Evolutionary conservation across 2,797 vertebrate species (phyloP).

Genomic region (Acridotheres tristis): DNA sequence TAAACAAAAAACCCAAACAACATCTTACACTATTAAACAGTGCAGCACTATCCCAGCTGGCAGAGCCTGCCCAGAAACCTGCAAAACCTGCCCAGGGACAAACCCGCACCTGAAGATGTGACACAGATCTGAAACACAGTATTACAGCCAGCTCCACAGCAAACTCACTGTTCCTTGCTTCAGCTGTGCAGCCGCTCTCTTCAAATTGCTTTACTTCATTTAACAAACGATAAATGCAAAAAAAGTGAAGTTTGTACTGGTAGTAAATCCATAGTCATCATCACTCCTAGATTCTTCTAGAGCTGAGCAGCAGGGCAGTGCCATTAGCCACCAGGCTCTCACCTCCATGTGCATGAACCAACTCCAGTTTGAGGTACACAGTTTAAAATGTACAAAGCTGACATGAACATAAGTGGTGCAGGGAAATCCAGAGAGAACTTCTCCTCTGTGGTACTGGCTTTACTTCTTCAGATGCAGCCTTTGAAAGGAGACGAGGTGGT

Average conservation of each 20-base stretch:
- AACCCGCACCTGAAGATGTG: not conserved
- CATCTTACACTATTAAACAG: not conserved
- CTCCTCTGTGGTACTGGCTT: fast-evolving
- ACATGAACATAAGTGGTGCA: fast-evolving
- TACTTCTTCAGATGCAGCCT: not conserved
- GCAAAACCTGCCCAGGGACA: not conserved
- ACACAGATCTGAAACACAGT: fast-evolving
- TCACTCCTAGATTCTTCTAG: not conserved
- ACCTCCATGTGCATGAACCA: not conserved
- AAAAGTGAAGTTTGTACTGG: fast-evolving
- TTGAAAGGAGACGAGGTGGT: not conserved
- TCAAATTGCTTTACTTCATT: not conserved
- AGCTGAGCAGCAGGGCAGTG: not conserved
- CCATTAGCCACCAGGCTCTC: not conserved
- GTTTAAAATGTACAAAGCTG: not conserved
- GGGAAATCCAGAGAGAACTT: not conserved
- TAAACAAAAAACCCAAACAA: not conserved
- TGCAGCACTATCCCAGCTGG: not conserved
- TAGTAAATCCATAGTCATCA: fast-evolving
- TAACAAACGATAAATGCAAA: not conserved
- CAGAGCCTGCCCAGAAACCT: not conserved
- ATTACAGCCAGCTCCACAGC: not conserved
- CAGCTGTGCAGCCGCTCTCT: fast-evolving
- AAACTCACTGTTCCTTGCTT: fast-evolving
- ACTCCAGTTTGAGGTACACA: fast-evolving